Conservation (phyloP, 1,140 invertebrate genomes). For the Probaryconus sp. region DNA sequence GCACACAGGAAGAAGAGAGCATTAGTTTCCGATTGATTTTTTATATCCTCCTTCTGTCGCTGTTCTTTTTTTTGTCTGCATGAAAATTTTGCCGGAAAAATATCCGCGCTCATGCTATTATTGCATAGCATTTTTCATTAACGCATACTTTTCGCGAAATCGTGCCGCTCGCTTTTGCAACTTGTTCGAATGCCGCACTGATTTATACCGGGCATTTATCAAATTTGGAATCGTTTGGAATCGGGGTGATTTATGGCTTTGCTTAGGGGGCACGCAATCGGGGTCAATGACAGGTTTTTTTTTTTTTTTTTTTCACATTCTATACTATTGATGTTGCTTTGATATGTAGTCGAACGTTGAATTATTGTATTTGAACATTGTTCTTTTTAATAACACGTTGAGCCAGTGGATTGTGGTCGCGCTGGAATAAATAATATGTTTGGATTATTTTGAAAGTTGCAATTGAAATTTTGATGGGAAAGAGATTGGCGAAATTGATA, state of each 20-base stretch:
- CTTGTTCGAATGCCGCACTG: constrained; percentile 25
- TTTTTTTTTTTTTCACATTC: constrained; percentile 5
- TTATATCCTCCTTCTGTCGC: background rate
- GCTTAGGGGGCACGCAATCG: constrained; percentile 37
- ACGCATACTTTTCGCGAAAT: constrained; percentile 32
- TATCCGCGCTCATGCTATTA: constrained; percentile 10
- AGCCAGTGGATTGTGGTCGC: too few species aligned
- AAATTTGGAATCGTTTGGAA: constrained; percentile 40
- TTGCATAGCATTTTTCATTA: constrained; percentile 47
- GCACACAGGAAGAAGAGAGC: constrained; percentile 11
- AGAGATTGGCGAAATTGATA: too few species aligned
- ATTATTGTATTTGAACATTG: too few species aligned
- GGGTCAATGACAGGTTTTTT: constrained; percentile 40
- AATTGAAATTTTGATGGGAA: too few species aligned
- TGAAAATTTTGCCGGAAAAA: too few species aligned
- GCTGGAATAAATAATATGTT: too few species aligned
- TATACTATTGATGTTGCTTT: background rate
- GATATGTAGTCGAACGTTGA: too few species aligned
- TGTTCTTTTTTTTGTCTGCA: too few species aligned
- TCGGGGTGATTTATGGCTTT: constrained; percentile 40
- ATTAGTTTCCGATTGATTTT: constrained; percentile 38
- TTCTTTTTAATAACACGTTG: too few species aligned
- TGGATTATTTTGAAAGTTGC: too few species aligned
- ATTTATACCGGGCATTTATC: constrained; percentile 49
- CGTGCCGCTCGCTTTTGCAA: constrained; percentile 5